Percentiles rank a stretch among this genome's conserved stretches.
phyloP scores from a whole-genome alignment of 2,888 invertebrate genomes.

The Pammene fasciana region DNA sequence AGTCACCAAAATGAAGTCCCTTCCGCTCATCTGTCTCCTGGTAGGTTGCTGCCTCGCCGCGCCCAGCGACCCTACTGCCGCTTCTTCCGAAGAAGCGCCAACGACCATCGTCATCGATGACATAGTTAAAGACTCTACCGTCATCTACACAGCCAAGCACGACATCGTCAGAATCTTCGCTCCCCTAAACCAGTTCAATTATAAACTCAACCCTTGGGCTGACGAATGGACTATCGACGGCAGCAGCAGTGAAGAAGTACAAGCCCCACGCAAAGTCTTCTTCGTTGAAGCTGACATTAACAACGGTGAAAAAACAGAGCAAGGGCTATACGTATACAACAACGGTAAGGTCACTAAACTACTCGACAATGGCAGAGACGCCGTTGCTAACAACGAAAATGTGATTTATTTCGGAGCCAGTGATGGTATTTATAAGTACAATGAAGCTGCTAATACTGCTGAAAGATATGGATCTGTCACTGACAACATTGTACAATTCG shows the following conservation, averaged over 20 bases:
- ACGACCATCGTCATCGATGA: background rate
- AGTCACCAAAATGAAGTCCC: conserved; percentile 14
- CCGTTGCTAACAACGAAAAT: conserved; percentile 18
- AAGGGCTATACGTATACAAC: conserved; percentile 21
- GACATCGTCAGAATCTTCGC: conserved; percentile 35
- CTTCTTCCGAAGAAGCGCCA: too few relatives aligned
- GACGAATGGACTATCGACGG: background rate
- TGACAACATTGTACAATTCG: conserved; percentile 25
- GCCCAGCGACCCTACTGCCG: conserved; percentile 5
- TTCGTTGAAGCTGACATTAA: conserved; percentile 37
- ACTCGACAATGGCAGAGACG: conserved; percentile 30
- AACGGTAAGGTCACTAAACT: conserved; percentile 21
- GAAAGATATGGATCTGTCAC: conserved; percentile 24
- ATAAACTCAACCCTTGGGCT: background rate
- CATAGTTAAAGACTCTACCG: conserved; percentile 1
- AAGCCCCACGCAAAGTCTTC: conserved; percentile 3
- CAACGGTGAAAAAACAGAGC: background rate
- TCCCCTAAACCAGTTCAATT: conserved; percentile 23
- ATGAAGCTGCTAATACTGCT: conserved; percentile 19
- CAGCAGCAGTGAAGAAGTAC: conserved; percentile 10
- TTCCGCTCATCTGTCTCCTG: conserved; percentile 6
- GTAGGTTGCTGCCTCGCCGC: conserved; percentile 22
- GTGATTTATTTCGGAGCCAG: conserved; percentile 22
- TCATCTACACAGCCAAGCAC: conserved; percentile 26
- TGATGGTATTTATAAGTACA: too few relatives aligned